Evolutionary conservation across 2,797 vertebrate genomes (phyloP).

Genomic region (Lepus oiostolus): DNA sequence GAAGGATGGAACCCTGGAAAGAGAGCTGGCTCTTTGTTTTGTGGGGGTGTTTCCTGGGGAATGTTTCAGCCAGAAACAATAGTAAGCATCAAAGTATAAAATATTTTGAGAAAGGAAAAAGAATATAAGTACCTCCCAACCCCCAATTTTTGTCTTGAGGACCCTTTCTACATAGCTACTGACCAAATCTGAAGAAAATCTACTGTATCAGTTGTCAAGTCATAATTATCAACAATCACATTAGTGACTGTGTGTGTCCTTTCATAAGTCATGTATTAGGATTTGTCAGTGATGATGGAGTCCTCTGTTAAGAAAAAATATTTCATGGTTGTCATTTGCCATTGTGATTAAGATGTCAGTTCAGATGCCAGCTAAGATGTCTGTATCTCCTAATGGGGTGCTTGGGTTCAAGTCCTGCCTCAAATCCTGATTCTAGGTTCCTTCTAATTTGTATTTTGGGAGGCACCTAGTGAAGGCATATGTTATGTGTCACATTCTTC

Average conservation of each 20-base stretch:
- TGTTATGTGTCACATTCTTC: too few relatives aligned
- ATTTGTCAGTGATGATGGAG: background rate
- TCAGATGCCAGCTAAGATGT: too few relatives aligned
- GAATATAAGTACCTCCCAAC: rapidly evolving
- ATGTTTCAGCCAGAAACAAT: constrained; percentile 46
- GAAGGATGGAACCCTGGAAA: constrained; percentile 11
- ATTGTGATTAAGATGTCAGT: too few relatives aligned
- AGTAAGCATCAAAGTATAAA: constrained; percentile 48
- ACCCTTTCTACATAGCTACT: background rate
- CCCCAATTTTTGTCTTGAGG: background rate
- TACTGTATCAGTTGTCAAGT: background rate
- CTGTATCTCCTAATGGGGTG: too few relatives aligned
- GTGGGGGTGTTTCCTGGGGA: constrained; percentile 44
- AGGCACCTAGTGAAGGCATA: too few relatives aligned
- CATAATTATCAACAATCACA: background rate
- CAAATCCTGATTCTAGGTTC: too few relatives aligned
- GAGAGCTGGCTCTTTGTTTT: constrained; percentile 35
- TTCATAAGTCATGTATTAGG: background rate
- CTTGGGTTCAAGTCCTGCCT: too few relatives aligned
- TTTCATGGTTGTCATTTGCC: background rate
- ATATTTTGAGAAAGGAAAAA: background rate
- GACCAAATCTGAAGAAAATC: background rate
- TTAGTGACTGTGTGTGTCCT: background rate
- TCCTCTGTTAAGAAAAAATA: background rate
- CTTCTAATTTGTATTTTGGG: too few relatives aligned